phyloP scores from a whole-genome alignment of 2,113 vertebrate genomes.

The Percina caprodes region DNA sequence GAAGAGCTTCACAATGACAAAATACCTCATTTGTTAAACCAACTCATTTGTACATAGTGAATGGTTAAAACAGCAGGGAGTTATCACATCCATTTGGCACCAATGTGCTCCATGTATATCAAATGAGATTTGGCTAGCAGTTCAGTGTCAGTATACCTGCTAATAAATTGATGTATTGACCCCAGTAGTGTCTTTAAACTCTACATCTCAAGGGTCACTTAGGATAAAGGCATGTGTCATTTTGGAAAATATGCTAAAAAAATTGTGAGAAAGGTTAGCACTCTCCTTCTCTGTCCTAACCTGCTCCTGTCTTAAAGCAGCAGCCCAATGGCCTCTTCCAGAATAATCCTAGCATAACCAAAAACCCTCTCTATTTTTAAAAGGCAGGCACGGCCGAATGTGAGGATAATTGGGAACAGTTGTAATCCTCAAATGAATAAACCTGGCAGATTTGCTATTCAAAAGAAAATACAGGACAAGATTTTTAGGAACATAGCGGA shows the following conservation, averaged over 20 bases:
- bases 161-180: conserved; percentile 5
- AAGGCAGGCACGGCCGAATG: conserved; percentile 23
- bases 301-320: conserved; percentile 27
- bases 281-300: background rate
- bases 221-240: conserved; percentile 23
- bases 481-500: conserved; percentile 21
- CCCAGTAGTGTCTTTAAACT: background rate
- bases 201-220: background rate
- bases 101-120: conserved; percentile 10
- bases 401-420: conserved; percentile 51
- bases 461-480: conserved; percentile 8
- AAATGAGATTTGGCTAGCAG: conserved; percentile 3
- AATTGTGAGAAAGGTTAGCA: background rate
- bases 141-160: background rate
- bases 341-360: conserved; percentile 44
- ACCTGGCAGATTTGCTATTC: conserved; percentile 43
- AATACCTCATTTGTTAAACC: conserved; percentile 31
- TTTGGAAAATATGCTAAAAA: conserved; percentile 18
- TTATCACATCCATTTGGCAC: conserved; percentile 36
- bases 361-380: conserved; percentile 42
- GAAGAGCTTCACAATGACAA: conserved; percentile 29
- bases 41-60: conserved; percentile 33
- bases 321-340: conserved; percentile 34
- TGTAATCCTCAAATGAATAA: conserved; percentile 56
- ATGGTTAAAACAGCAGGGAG: conserved; percentile 28